Percentiles rank a stretch among this genome's conserved stretches.
Conservation (phyloP, 2,797 vertebrate species). For the Chaenodraco wilsoni region DNA sequence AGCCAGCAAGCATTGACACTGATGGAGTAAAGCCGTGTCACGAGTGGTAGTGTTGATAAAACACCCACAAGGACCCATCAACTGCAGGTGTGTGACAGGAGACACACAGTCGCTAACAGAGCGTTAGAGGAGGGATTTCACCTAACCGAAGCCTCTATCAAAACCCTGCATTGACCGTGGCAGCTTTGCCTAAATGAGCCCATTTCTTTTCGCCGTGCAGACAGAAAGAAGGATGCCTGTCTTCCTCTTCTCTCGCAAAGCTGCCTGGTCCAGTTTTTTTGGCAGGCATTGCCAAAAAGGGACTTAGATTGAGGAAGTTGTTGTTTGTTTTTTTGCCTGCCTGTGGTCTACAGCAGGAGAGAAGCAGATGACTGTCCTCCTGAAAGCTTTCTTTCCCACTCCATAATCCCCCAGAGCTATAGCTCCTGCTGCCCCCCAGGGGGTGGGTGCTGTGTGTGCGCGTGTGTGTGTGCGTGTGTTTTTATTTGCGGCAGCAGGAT, state of each 20-base stretch:
- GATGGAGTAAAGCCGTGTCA: slow-evolving; percentile 51
- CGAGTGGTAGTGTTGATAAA: slow-evolving; percentile 65
- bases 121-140: slow-evolving; percentile 72
- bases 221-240: slow-evolving; percentile 79
- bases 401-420: slow-evolving; percentile 83
- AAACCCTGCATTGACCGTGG: slow-evolving; percentile 73
- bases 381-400: slow-evolving; percentile 71
- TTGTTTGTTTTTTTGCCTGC: slow-evolving; percentile 69
- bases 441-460: slow-evolving; percentile 66
- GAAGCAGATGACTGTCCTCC: slow-evolving; percentile 78
- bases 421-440: slow-evolving; percentile 82
- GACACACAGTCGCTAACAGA: slow-evolving; percentile 60
- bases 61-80: slow-evolving; percentile 63
- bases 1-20: slow-evolving; percentile 43
- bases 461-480: slow-evolving; percentile 50
- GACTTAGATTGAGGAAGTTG: slow-evolving; percentile 81
- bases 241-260: slow-evolving; percentile 74
- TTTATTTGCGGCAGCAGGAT: slow-evolving; percentile 67
- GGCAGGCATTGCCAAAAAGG: slow-evolving; percentile 81
- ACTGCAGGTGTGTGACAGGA: slow-evolving; percentile 68
- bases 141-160: slow-evolving; percentile 78
- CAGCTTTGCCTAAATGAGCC: slow-evolving; percentile 81
- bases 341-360: slow-evolving; percentile 73
- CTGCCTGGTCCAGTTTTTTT: slow-evolving; percentile 77
- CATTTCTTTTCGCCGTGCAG: slow-evolving; percentile 80